Evolutionary conservation across 1,140 invertebrate species (phyloP), one percentile per base, ranked within the genome.

Genomic region (Tenebrio molitor): DNA sequence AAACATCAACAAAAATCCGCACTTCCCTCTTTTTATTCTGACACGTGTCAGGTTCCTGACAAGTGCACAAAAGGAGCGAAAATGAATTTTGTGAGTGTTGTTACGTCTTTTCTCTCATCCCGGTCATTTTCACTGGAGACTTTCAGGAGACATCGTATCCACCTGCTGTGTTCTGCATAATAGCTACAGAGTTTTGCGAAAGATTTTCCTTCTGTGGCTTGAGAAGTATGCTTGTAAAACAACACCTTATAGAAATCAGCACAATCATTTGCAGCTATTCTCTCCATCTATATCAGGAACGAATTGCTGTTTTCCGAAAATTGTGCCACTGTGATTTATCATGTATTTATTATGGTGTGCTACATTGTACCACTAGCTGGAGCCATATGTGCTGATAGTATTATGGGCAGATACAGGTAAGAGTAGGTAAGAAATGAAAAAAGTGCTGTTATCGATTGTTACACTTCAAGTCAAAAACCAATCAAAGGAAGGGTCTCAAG

Each of bases 181-280:
- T 96, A 65, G 89, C 89, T n/a, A 94, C 91, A 77, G 94, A 96
- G 83, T 95, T 96, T 83, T 96, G 94, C 81, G 94, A 96, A 84
- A 84, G 94, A 76, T 96, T 96, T 84, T 93, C 91, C 7, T 96
- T 91, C 84, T 96, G 94, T 87, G 94, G 94, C 42, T 88, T 95
- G 84, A 87, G 91, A 89, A 91, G 93, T 94, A 84, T 86, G 88
- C 86, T 67, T 69, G 12, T 19, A 29, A 58, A n/a, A 46, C 29
- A 10, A 25, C 14, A 33, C 5, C 1, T 44, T 8, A 25, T 34
- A 58, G 4, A 19, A n/a, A 34, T 36, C 8, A 16, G 16, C 15
- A 53, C 8, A 25, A 21, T 14, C 14, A 14, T 73, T 83, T 86
- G 33, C 83, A 94, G 92, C 92, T 8, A 90, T 95, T 71, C 83